A percentile compares a stretch with the other conserved stretches of the same genome.
Evolutionary conservation across 2,113 vertebrate species (phyloP).

Genomic region (Bubo bubo): DNA sequence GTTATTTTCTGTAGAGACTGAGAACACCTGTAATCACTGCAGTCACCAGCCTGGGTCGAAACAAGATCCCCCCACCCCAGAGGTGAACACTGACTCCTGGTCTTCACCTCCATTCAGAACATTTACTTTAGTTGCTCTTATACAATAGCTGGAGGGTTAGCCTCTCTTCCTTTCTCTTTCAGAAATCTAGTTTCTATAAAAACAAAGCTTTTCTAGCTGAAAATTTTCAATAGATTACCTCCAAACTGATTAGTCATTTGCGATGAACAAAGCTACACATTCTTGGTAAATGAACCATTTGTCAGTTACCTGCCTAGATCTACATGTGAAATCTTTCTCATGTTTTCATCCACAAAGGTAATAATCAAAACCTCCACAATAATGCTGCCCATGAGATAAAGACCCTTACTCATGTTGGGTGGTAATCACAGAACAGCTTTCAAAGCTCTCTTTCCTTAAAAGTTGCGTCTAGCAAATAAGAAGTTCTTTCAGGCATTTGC

Average conservation of each 20-base stretch:
- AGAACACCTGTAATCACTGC: background rate
- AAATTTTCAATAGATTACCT: background rate
- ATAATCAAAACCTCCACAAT: background rate
- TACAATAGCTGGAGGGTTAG: background rate
- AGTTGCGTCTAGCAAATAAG: background rate
- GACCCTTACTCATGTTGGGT: background rate
- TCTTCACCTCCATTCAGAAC: background rate
- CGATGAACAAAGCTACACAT: background rate
- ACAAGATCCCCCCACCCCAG: background rate
- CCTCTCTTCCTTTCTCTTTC: background rate
- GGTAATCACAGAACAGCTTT: background rate
- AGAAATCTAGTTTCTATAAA: background rate
- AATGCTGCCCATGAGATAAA: background rate
- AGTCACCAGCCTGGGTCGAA: background rate
- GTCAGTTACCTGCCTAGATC: background rate
- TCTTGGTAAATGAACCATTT: background rate
- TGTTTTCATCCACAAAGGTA: background rate
- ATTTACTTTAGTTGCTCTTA: background rate
- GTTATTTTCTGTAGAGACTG: background rate
- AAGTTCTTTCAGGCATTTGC: background rate
- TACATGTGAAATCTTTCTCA: accelerated
- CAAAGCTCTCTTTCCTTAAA: background rate
- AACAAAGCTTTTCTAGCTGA: background rate
- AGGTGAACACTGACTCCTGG: background rate
- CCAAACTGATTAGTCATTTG: background rate